Base-by-base conservation (phyloP, 2,797 vertebrate genomes). In the Ammospiza maritima region DNA sequence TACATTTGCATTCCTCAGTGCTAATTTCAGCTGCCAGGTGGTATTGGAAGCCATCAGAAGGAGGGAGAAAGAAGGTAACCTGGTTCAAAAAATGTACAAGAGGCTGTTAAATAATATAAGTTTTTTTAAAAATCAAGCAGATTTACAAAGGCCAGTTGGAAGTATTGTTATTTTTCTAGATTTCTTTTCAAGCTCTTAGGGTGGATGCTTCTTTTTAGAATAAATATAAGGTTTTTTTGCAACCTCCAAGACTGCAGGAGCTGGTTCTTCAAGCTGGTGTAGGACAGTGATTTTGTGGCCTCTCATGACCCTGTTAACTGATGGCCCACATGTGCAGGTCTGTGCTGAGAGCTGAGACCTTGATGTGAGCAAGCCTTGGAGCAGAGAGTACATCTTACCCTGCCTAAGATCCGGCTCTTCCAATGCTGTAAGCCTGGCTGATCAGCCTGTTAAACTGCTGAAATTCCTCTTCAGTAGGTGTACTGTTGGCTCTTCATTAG, bases 401-500 rank as follows among this genome's bases (percentile, higher is more conserved):
- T 75, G 30, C 32, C 23, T 44, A 56, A 42, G 36, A 66, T 56
- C 32, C 17, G 12, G 9, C 25, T 92, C 58, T 81, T 85, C 11
- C n/a, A 10, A 0, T 47, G 50, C 62, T 69, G 23, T 74, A 47
- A 76, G 50, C 32, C 23, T 64, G 50, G 45, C 61, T 4, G 1
- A 19, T 47, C 47, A 60, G 25, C 79, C 9, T 13, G 19, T 58
- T 86, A 54, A 86, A 75, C 47, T 72, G 70, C 48, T 73, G 48
- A 60, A 73, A 44, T 32, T 53, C 30, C 19, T 77, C 25, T 77
- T 85, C 58, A 58, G 13, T 56, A n/a, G 44, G 20, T 86, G 40
- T 19, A 18, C 11, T 0, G 0, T 10, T 56, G 36, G 19, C 58
- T 92, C n/a, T 61, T 77, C 3, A 0, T n/a, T 25, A 27, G 29